phyloP scores from a whole-genome alignment of 2,113 vertebrate genomes.

The Acrocephalus arundinaceus region DNA sequence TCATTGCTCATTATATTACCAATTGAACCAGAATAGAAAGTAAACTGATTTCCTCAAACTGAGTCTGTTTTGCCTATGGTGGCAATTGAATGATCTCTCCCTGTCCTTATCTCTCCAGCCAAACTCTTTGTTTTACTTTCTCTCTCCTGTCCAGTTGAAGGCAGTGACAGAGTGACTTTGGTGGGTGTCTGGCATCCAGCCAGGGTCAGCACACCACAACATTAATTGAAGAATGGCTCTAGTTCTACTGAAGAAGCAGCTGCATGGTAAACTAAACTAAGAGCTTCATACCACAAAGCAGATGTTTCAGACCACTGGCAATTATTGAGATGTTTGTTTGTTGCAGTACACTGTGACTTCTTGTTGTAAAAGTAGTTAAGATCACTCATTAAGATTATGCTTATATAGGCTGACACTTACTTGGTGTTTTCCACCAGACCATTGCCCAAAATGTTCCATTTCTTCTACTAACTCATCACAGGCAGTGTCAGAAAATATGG shows the following conservation, averaged over 20 bases:
- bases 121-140: neutral
- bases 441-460: slow-evolving; percentile 93
- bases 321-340: neutral
- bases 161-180: neutral
- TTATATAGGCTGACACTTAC: slow-evolving; percentile 75
- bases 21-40: neutral
- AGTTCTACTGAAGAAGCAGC: neutral
- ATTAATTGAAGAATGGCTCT: neutral
- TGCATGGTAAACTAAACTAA: neutral
- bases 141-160: neutral
- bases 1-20: neutral
- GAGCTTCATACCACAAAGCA: neutral
- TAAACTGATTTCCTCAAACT: neutral
- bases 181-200: neutral
- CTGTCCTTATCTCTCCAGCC: neutral
- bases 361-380: neutral
- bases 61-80: neutral
- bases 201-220: neutral
- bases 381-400: neutral
- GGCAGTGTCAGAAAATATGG: slow-evolving; percentile 87
- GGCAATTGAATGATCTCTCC: neutral
- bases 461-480: slow-evolving; percentile 95
- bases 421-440: slow-evolving; percentile 92
- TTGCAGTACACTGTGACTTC: neutral
- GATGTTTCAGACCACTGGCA: neutral